phyloP scores from a whole-genome alignment of 1,140 invertebrate genomes.

The Drosophila virilis region DNA sequence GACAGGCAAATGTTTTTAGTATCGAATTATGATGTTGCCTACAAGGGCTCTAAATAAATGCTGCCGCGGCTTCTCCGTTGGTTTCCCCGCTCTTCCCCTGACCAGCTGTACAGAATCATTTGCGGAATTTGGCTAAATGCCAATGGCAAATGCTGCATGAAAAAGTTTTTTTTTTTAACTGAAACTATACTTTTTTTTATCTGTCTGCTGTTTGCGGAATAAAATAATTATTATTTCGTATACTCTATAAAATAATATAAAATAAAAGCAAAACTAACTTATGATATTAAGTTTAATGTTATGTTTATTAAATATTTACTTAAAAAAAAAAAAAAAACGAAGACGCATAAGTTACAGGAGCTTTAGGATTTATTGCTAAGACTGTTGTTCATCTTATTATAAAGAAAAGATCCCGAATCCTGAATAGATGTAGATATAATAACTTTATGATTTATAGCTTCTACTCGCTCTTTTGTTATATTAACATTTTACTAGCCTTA shows the following conservation, averaged over 20 bases:
- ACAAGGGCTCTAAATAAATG: slow-evolving; percentile 22
- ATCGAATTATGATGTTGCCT: slow-evolving; percentile 74
- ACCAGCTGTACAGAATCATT: slow-evolving; percentile 11
- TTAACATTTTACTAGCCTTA: not conserved
- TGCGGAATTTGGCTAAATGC: slow-evolving; percentile 53
- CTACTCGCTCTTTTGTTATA: not conserved
- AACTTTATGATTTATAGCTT: no score
- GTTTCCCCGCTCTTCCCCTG: not conserved
- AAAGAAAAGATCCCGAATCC: no score
- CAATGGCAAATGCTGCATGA: slow-evolving; percentile 39
- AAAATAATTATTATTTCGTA: slow-evolving; percentile 34
- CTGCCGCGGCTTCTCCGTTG: not conserved
- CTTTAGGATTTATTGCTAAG: no score
- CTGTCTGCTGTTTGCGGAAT: slow-evolving; percentile 15
- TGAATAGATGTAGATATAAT: no score
- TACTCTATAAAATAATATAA: slow-evolving; percentile 25
- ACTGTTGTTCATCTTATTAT: no score
- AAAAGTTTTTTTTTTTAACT: slow-evolving; percentile 1
- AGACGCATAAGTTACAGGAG: not conserved
- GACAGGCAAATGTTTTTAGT: slow-evolving; percentile 67
- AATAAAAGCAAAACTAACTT: slow-evolving; percentile 19
- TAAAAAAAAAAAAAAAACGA: not conserved
- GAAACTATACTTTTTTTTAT: slow-evolving; percentile 13
- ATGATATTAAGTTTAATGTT: slow-evolving; percentile 9
- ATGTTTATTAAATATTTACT: no score